These are phyloP conservation scores for Neotoma lepida DNA, from an alignment of 2,113 vertebrate genomes.

Conservation along the genomic window DNA sequence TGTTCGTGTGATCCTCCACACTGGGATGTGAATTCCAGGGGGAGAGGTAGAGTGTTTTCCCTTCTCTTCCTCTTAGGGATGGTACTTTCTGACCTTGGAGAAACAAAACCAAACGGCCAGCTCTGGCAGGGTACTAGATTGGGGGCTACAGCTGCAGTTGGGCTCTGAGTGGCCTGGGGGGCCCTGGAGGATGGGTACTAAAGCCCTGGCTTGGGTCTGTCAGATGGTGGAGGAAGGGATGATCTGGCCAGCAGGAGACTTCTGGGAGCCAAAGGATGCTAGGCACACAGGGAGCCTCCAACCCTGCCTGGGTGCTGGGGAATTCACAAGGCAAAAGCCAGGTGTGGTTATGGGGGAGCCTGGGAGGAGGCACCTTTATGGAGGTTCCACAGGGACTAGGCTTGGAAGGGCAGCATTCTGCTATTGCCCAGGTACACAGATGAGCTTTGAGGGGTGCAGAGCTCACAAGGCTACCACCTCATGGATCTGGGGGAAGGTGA, in stretches of 20 bases:
- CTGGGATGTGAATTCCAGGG: background rate
- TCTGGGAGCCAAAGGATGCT: background rate
- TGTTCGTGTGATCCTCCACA: background rate
- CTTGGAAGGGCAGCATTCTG: background rate
- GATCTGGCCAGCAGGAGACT: background rate
- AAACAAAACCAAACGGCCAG: background rate
- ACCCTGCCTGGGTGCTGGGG: background rate
- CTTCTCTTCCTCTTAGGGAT: background rate
- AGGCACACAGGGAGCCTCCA: too few species aligned
- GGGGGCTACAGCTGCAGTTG: background rate
- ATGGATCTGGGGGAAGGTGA: background rate
- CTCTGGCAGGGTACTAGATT: too few species aligned
- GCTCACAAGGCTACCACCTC: background rate
- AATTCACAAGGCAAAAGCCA: background rate
- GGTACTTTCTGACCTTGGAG: background rate
- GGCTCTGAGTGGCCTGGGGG: background rate
- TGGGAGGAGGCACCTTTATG: background rate
- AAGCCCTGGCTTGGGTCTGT: background rate
- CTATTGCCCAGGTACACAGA: background rate
- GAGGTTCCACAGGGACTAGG: background rate
- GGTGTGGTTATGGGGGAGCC: background rate
- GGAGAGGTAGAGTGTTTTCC: background rate
- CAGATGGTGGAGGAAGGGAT: background rate
- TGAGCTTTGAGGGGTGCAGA: background rate
- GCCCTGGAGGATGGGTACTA: background rate